These are phyloP conservation scores for Lamellibrachia columna DNA, from an alignment of 2,888 invertebrate genomes.

Conservation along the genomic window DNA sequence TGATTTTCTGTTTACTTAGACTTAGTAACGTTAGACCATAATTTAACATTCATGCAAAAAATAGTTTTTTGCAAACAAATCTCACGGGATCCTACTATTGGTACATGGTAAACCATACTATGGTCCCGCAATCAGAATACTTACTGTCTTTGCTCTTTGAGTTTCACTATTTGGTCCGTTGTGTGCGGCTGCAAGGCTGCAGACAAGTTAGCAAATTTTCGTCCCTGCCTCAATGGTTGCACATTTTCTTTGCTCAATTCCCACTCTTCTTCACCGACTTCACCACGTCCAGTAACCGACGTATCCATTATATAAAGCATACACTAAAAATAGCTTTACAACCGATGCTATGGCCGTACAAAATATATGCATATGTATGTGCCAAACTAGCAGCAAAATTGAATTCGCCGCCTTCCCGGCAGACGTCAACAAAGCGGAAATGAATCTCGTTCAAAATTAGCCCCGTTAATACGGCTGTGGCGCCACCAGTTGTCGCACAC, in stretches of 20 bases:
- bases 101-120: too few relatives aligned
- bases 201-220: conserved; percentile 81
- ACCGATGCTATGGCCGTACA: not conserved
- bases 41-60: too few relatives aligned
- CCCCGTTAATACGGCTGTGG: not conserved
- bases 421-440: not conserved
- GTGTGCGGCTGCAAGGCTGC: conserved; percentile 73
- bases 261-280: conserved; percentile 61
- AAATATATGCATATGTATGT: not conserved
- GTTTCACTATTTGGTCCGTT: conserved; percentile 27
- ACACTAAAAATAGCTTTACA: not conserved
- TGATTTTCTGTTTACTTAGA: too few relatives aligned
- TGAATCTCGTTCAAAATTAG: not conserved
- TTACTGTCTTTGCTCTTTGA: conserved; percentile 31
- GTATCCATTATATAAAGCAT: not conserved
- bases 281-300: not conserved
- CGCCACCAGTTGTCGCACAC: not conserved
- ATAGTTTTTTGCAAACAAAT: too few relatives aligned
- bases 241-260: conserved; percentile 86
- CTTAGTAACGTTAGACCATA: too few relatives aligned
- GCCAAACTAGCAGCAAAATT: not conserved
- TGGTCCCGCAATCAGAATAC: conserved; percentile 7
- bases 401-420: not conserved
- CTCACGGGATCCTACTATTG: too few relatives aligned
- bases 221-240: conserved; percentile 87